Evolutionary conservation across 2,113 vertebrate species (phyloP), one percentile per base, ranked within the genome.

Genomic region (Mungos mungo): DNA sequence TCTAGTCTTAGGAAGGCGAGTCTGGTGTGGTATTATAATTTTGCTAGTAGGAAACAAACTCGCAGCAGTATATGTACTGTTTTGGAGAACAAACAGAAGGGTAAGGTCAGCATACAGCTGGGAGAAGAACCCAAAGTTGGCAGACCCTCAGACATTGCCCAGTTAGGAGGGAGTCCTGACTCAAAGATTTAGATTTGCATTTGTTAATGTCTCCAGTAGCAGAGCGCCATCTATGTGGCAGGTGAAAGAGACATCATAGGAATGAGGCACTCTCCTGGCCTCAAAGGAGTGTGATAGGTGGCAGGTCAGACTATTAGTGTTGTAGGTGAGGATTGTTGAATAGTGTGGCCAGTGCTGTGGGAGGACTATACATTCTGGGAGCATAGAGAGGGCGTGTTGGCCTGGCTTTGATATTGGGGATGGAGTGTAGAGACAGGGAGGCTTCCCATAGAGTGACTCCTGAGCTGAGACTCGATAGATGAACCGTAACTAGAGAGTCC

Each of bases 251-350:
- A 50, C 7, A 2, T 29, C 1, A 0, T 25, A 7, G 38, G 66
- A 45, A 50, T 50, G 41, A 89, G 79, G 38, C 25, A 21, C 4
- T 0, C 2, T 85, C 12, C 15, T 5, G 25, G 21, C 66, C 52
- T 76, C 80, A 72, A 14, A 79, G 81, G 45, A 60, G 19, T 3
- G 7, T 0, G 0, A 1, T 2, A 2, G 1, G 3, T 0, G 33
- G 79, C 25, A 47, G 35, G 47, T 25, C 14, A 63, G 47, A 35
- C 65, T 25, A 9, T 14, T 81, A 35, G 16, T 18, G 33, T 50
- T 68, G 74, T 3, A 6, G 16, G 41, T 72, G 65, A 29, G 18
- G 57, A 15, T 33, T 5, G 19, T 29, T 3, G 5, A 45, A 33
- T 23, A 47, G 31, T n/a, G 72, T 0, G 16, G 45, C 27, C 29